Evolutionary conservation across 2,113 vertebrate genomes (phyloP), one percentile per base, ranked within the genome.

Genomic region (Nycticorax nycticorax): DNA sequence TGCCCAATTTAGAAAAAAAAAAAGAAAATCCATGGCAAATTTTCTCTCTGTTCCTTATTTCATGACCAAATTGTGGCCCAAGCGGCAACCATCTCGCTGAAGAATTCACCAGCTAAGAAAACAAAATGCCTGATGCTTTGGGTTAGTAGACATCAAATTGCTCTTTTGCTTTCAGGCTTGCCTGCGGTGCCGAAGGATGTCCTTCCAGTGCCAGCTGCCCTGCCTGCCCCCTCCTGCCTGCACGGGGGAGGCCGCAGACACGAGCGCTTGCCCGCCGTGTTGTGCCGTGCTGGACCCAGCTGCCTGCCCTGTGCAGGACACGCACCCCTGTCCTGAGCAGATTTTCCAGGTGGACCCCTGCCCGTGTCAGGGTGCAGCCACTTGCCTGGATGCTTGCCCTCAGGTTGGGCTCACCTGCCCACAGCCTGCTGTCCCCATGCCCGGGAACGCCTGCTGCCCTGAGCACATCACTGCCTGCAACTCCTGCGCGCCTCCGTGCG

Each of bases 221-320:
- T 82, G 80, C 63, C 59, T 28, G 8, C 43, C 87, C 21, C 48
- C 56, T 3, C 8, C 94, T 12, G 41, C 26, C 68, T 27, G 57
- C n/a, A 2, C 3, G 1, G 66, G 4, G 59, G 24, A 33, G 20
- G 35, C 62, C 10, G 21, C 4, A 0, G 56, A 4, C 35, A 2
- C 48, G 2, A 0, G 19, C 23, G 0, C 45, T 2, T 23, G 67
- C 35, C 55, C 79, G 6, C 8, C 43, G 0, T 27, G 6, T 2
- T 11, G 28, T 33, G 8, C 78, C 2, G 0, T 2, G 43, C 30
- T 1, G 24, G 24, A 47, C 3, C 52, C 1, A 18, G 80, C 14
- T 6, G 19, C 28, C 41, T 52, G 66, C 15, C 27, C 85, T 0
- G 3, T 3, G 48, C 81, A 67, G 76, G 71, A 85, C 6, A 0